phyloP scores from a whole-genome alignment of 2,113 vertebrate genomes.

The Eretmochelys imbricata region DNA sequence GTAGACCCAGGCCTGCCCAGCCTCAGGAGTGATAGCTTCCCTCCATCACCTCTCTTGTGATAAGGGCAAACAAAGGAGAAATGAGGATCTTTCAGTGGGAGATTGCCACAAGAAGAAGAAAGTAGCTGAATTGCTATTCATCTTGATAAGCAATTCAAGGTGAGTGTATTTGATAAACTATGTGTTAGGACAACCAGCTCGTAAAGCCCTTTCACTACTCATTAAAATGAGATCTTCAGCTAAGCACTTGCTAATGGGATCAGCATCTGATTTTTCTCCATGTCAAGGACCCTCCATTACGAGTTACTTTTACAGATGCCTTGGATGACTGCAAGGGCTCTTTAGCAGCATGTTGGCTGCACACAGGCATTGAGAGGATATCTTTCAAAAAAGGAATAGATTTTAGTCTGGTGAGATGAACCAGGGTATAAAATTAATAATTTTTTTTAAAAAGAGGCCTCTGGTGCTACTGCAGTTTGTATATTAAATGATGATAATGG shows the following conservation, averaged over 20 bases:
- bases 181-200: neutral
- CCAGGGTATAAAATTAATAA: neutral
- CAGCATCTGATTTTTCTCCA: neutral
- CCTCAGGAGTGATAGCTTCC: neutral
- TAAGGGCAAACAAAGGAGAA: neutral
- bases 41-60: neutral
- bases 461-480: neutral
- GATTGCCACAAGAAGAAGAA: neutral
- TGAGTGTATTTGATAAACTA: neutral
- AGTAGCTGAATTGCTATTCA: accelerated
- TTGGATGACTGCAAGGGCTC: neutral
- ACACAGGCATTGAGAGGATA: neutral
- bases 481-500: neutral
- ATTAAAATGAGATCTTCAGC: neutral
- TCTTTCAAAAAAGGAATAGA: neutral
- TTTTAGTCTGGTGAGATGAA: neutral
- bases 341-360: neutral
- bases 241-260: neutral
- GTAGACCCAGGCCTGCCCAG: neutral
- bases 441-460: neutral
- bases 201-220: neutral
- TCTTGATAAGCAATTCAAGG: neutral
- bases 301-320: neutral
- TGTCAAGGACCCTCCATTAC: accelerated
- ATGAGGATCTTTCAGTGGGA: neutral